phyloP scores from a whole-genome alignment of 2,797 vertebrate species.

The Anisognathus igniventris region DNA sequence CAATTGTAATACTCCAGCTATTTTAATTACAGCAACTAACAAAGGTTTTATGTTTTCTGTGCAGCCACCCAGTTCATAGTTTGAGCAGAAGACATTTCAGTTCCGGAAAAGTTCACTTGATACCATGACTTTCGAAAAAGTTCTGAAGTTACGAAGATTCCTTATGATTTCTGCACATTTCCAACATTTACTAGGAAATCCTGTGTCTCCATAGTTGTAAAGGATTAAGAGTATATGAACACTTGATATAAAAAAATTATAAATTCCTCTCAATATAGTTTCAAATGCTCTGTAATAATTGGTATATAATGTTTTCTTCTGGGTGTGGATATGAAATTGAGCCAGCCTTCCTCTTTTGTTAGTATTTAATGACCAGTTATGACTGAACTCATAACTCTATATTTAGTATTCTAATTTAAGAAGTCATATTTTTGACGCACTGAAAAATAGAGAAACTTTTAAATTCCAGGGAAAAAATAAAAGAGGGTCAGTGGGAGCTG shows the following conservation, averaged over 20 bases:
- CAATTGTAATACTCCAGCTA: slow-evolving; percentile 9
- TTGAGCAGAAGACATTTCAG: not conserved
- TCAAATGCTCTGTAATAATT: not conserved
- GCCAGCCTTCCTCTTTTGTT: not conserved
- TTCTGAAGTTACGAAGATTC: not conserved
- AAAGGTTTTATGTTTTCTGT: not conserved
- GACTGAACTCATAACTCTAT: not conserved
- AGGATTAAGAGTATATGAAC: not conserved
- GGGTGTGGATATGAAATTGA: not conserved
- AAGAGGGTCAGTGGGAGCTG: not conserved
- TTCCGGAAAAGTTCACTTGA: not conserved
- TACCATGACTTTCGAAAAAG: not conserved
- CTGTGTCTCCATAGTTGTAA: not conserved
- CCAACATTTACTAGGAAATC: not conserved
- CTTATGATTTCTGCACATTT: not conserved
- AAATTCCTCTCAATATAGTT: not conserved
- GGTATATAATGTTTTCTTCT: not conserved
- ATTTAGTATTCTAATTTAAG: slow-evolving; percentile 19
- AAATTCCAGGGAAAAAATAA: not conserved
- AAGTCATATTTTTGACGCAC: not conserved
- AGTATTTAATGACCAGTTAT: not conserved
- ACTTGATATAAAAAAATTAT: not conserved
- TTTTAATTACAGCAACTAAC: not conserved
- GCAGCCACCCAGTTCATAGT: not conserved
- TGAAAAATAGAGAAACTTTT: not conserved